Conservation (phyloP, 1,140 invertebrate genomes). For the Meloidogyne floridensis region DNA sequence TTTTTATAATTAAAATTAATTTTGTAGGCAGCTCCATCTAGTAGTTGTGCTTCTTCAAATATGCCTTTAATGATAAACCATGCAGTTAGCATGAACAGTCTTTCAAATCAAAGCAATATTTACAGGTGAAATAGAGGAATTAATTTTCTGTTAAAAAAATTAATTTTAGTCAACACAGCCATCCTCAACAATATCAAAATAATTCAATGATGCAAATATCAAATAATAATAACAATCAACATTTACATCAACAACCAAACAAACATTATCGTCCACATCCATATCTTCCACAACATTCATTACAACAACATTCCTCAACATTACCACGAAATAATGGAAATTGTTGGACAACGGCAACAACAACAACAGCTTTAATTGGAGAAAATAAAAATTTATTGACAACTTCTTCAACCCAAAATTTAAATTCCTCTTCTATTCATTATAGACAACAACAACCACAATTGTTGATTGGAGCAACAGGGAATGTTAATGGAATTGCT, state of each 20-base stretch:
- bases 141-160: neutral
- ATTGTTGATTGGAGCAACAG: neutral
- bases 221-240: neutral
- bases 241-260: neutral
- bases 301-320: neutral
- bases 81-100: slow-evolving; percentile 18
- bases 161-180: neutral
- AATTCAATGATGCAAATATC: neutral
- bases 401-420: neutral
- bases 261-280: slow-evolving; percentile 6
- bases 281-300: slow-evolving; percentile 3
- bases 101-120: neutral
- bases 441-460: neutral
- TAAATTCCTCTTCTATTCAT: neutral
- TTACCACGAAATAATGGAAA: neutral
- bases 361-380: too few species aligned
- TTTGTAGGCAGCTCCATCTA: too few species aligned
- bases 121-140: too few species aligned
- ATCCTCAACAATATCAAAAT: neutral
- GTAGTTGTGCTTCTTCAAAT: slow-evolving; percentile 16
- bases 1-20: too few species aligned
- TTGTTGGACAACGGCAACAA: neutral
- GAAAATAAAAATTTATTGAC: neutral
- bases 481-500: neutral
- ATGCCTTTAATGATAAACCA: slow-evolving; percentile 22